Evolutionary conservation across 1,140 invertebrate genomes (phyloP).

Genomic region (Sarcophaga peregrina): DNA sequence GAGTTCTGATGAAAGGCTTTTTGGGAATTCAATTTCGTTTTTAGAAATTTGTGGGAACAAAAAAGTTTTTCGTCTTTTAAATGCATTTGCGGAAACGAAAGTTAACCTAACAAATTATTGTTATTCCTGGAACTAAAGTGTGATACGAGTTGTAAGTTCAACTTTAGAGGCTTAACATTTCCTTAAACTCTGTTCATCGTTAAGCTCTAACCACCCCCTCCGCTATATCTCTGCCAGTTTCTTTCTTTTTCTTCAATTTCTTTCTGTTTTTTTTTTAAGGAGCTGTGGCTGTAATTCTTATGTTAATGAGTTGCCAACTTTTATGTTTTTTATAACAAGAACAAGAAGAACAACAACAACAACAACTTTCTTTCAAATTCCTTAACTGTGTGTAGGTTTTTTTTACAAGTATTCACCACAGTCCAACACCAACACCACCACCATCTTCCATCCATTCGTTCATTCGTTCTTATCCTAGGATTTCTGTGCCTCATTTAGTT

Average conservation of each 20-base stretch:
- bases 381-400: neutral
- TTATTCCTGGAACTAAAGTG: neutral
- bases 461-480: neutral
- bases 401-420: neutral
- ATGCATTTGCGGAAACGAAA: constrained; percentile 34
- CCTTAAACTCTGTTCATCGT: neutral
- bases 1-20: no score
- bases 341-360: neutral
- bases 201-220: no score
- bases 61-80: neutral
- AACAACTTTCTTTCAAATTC: neutral
- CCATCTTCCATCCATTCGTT: neutral
- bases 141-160: neutral
- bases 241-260: no score
- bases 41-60: no score
- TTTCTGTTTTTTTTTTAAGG: constrained; percentile 1
- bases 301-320: constrained; percentile 33
- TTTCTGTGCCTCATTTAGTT: constrained; percentile 28
- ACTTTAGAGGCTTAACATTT: neutral
- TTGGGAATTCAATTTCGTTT: no score
- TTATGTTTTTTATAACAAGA: neutral
- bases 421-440: no score
- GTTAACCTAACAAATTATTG: constrained; percentile 36
- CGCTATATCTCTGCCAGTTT: no score
- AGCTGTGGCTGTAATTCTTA: constrained; percentile 29